Base-by-base conservation (phyloP, 2,888 invertebrate species). In the Heteropelma amictum region DNA sequence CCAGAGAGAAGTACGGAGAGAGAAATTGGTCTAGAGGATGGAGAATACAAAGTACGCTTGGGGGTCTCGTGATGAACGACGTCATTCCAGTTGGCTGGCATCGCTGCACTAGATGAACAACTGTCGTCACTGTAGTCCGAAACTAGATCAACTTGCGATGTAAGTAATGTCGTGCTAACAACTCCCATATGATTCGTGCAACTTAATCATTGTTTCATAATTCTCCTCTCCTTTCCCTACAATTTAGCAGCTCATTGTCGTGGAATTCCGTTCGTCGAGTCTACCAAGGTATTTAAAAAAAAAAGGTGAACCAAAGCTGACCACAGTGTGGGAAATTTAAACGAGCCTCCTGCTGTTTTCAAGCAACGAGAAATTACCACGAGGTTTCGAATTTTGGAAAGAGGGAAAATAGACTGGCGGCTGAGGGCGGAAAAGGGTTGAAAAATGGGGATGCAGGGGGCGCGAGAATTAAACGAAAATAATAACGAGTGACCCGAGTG, bases 271-370 rank as follows among this genome's bases (percentile, higher is more conserved):
- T 19, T 23, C 42, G 23, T 49, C 42, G 21, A 74, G 72, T 72
- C 75, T 38, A 28, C 47, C 8, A 54, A 45, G 76, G 78, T 78
- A 79, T 77, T 72, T 77, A 63, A 75, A 80, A 77, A 78, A 61
- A 77, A 80, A 81, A 72, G 82, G 77, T 79, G 80, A 81, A 81
- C 72, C 83, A 82, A 84, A n/a, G n/a, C n/a, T n/a, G n/a, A n/a
- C 85, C 85, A 82, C 84, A 85, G 79, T 84, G 85, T 82, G 85
- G 83, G 80, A 85, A 86, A 87, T 85, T 86, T n/a, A 86, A 88
- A 87, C 86, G 85, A 87, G 83, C 85, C 86, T n/a, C n/a, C n/a
- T n/a, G n/a, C n/a, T n/a, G n/a, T n/a, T n/a, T n/a, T n/a, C n/a
- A n/a, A n/a, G n/a, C n/a, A n/a, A n/a, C n/a, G n/a, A n/a, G n/a